Conservation (phyloP, 2,888 invertebrate species). For the Ryuthela nishihirai region DNA sequence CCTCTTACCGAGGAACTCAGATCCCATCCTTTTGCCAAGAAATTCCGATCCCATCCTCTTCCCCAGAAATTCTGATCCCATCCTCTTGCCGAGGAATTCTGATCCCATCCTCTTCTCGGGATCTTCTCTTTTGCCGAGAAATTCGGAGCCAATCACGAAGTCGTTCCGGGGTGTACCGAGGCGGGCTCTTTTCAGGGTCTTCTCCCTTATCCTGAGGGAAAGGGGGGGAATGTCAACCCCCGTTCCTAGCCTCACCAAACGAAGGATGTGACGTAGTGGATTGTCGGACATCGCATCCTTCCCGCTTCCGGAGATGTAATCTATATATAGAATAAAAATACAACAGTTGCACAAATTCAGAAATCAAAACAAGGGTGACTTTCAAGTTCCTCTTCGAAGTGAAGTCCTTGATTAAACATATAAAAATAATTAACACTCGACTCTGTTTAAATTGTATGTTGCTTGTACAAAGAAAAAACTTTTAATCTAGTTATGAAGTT, state of each 20-base stretch:
- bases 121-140: slow-evolving; percentile 17
- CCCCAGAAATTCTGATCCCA: slow-evolving; percentile 26
- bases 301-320: too few relatives aligned
- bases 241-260: slow-evolving; percentile 25
- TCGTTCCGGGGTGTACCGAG: slow-evolving; percentile 6
- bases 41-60: slow-evolving; percentile 38
- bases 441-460: too few relatives aligned
- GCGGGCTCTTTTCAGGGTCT: slow-evolving; percentile 26
- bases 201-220: slow-evolving; percentile 13
- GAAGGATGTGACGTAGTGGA: slow-evolving; percentile 30
- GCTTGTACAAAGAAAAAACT: too few relatives aligned
- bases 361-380: too few relatives aligned
- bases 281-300: slow-evolving; percentile 24
- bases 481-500: too few relatives aligned
- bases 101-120: slow-evolving; percentile 11
- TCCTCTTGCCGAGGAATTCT: slow-evolving; percentile 26
- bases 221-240: slow-evolving; percentile 25
- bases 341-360: too few relatives aligned
- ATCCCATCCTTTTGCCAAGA: slow-evolving; percentile 37
- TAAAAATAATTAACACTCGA: too few relatives aligned
- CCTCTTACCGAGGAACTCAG: slow-evolving; percentile 33
- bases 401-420: too few relatives aligned
- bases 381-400: too few relatives aligned
- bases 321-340: too few relatives aligned
- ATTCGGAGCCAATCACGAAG: slow-evolving; percentile 23